Conservation (phyloP, 2,888 invertebrate species). For the Catocala fraxini region DNA sequence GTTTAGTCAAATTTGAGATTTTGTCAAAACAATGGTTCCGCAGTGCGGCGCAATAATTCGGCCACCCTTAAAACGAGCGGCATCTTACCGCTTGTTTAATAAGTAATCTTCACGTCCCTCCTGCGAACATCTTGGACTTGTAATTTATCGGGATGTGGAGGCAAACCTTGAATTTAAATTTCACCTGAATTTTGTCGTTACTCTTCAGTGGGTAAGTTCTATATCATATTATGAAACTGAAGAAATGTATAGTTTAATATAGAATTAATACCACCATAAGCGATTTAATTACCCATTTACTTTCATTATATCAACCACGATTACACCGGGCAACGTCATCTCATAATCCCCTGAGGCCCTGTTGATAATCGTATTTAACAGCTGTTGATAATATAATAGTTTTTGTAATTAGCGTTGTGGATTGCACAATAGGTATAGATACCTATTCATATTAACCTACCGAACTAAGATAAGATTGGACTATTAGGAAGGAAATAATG, state of each 20-base stretch:
- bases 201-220: slow-evolving; percentile 11
- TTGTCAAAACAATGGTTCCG: slow-evolving; percentile 67
- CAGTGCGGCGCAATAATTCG: slow-evolving; percentile 73
- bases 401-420: no score
- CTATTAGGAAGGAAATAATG: no score
- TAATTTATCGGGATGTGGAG: slow-evolving; percentile 54
- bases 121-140: slow-evolving; percentile 38
- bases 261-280: no score
- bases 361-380: no score
- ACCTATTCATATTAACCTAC: no score
- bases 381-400: no score
- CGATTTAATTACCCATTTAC: no score
- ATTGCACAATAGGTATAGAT: no score
- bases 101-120: slow-evolving; percentile 60
- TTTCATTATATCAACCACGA: no score
- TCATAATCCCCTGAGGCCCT: no score
- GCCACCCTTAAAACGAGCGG: slow-evolving; percentile 53
- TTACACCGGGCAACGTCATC: no score
- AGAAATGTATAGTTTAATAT: slow-evolving; percentile 15
- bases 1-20: slow-evolving; percentile 52
- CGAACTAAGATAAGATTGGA: no score
- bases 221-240: slow-evolving; percentile 21
- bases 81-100: slow-evolving; percentile 57
- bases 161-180: slow-evolving; percentile 52
- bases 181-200: slow-evolving; percentile 39